phyloP scores from a whole-genome alignment of 2,113 vertebrate genomes.

The Ramphastos sulfuratus region DNA sequence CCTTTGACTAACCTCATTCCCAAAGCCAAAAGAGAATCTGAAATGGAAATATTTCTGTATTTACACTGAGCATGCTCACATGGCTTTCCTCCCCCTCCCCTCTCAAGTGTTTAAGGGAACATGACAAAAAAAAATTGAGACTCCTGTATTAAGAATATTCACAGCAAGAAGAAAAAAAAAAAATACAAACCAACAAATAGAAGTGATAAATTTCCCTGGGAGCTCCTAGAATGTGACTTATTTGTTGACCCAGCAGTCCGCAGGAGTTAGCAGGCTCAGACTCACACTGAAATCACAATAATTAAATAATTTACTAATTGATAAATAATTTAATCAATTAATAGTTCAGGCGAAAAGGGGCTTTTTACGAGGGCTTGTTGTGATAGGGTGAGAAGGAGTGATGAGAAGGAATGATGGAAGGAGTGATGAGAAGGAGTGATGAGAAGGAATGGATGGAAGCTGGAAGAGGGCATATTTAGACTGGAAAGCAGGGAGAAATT shows the following conservation, averaged over 20 bases:
- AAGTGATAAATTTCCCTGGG: background rate
- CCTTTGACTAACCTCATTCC: conserved; percentile 39
- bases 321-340: no score
- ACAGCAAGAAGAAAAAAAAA: background rate
- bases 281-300: background rate
- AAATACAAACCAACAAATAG: background rate
- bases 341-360: no score
- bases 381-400: no score
- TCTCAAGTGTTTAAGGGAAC: background rate
- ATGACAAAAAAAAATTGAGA: background rate
- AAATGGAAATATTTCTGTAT: conserved; percentile 39
- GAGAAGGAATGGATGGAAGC: no score
- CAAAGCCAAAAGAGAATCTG: conserved; percentile 35
- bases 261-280: background rate
- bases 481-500: no score
- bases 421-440: no score
- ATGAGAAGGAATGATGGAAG: no score
- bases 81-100: background rate
- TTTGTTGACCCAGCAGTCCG: background rate
- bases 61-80: background rate
- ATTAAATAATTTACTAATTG: background rate
- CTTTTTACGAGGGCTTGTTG: no score
- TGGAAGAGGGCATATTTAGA: no score
- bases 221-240: background rate
- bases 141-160: background rate